These are phyloP conservation scores for Hyles vespertilio DNA, from an alignment of 1,140 invertebrate genomes.

Conservation along the genomic window DNA sequence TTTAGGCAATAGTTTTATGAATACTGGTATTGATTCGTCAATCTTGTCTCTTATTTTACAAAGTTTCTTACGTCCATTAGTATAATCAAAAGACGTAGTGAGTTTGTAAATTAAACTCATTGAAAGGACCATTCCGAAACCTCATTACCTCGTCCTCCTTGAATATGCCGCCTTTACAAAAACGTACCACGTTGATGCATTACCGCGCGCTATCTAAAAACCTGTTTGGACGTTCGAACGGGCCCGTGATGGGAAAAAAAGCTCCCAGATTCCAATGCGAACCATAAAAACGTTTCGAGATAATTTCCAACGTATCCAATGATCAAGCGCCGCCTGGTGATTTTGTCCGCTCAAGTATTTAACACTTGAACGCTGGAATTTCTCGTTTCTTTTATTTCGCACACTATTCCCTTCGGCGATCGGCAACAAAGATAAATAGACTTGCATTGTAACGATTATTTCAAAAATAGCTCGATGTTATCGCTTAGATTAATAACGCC, in stretches of 20 bases:
- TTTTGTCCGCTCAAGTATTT: constrained; percentile 54
- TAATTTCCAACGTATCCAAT: constrained; percentile 67
- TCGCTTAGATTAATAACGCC: too few species aligned
- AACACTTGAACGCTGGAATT: constrained; percentile 27
- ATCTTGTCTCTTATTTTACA: too few species aligned
- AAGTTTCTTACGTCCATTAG: not conserved
- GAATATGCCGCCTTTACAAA: constrained; percentile 65
- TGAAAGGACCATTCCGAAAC: constrained; percentile 50
- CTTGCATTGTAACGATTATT: too few species aligned
- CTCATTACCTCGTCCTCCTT: constrained; percentile 63
- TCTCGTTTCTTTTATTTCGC: constrained; percentile 16
- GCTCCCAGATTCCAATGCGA: constrained; percentile 68
- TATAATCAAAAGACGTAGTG: constrained; percentile 9
- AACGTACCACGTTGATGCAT: constrained; percentile 69
- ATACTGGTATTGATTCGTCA: too few species aligned
- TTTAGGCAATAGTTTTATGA: too few species aligned
- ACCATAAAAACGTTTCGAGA: constrained; percentile 72
- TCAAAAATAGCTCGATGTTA: too few species aligned
- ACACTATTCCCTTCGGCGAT: not conserved
- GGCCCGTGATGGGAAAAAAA: constrained; percentile 66
- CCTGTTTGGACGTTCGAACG: constrained; percentile 66
- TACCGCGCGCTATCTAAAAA: constrained; percentile 72
- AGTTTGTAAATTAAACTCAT: constrained; percentile 37
- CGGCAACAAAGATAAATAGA: too few species aligned
- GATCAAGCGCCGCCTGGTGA: constrained; percentile 40